These are phyloP conservation scores for Cabera pusaria DNA, from an alignment of 2,888 invertebrate genomes.

Conservation along the genomic window DNA sequence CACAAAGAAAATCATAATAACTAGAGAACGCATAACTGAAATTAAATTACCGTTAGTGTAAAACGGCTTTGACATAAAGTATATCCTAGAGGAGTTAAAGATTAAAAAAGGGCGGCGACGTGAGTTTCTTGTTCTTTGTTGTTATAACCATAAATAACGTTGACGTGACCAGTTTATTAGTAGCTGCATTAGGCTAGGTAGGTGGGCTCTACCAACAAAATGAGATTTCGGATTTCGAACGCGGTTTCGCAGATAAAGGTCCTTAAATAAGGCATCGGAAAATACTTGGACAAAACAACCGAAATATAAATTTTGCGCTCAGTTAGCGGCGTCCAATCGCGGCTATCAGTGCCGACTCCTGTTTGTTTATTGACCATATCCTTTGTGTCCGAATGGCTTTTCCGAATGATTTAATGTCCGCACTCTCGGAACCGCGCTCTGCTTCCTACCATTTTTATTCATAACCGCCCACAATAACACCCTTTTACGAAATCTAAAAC, in stretches of 20 bases:
- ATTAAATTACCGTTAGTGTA: no score
- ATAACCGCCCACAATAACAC: constrained; percentile 49
- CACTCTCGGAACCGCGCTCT: constrained; percentile 45
- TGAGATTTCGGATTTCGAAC: constrained; percentile 56
- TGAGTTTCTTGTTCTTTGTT: constrained; percentile 64
- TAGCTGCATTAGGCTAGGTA: constrained; percentile 62
- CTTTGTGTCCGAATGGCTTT: constrained; percentile 70
- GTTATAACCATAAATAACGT: constrained; percentile 76
- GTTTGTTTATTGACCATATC: constrained; percentile 75
- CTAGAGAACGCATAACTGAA: no score
- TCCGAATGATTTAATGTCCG: constrained; percentile 63
- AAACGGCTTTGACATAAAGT: constrained; percentile 24
- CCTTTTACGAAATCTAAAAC: constrained; percentile 47
- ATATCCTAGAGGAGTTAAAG: constrained; percentile 46
- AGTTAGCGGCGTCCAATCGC: constrained; percentile 53
- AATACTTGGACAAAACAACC: constrained; percentile 47
- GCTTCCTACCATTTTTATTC: constrained; percentile 56
- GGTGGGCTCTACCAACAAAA: constrained; percentile 53
- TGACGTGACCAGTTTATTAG: constrained; percentile 79
- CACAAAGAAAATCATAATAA: no score
- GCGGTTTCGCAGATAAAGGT: constrained; percentile 51
- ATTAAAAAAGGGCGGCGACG: constrained; percentile 56
- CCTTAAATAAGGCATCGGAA: constrained; percentile 49
- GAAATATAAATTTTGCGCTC: constrained; percentile 52
- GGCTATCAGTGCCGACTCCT: constrained; percentile 56